Evolutionary conservation across 2,888 invertebrate species (phyloP).

Genomic region (Thyatira batis): DNA sequence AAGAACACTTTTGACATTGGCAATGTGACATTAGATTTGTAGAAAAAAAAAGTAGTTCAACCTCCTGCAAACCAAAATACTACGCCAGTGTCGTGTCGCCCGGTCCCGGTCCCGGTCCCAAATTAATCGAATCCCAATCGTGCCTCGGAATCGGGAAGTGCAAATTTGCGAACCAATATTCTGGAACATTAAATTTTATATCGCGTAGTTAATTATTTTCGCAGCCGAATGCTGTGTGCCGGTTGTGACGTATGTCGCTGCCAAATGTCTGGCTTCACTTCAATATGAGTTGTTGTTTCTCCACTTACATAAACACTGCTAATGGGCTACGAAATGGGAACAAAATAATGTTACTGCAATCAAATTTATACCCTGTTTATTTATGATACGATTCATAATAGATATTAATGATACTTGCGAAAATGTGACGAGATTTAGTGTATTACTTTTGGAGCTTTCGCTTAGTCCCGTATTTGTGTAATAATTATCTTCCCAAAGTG

Average conservation of each 20-base stretch:
- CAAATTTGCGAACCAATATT: constrained; percentile 22
- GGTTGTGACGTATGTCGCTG: not conserved
- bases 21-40: too few species aligned
- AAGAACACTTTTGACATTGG: too few species aligned
- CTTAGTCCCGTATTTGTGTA: too few species aligned
- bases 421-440: too few species aligned
- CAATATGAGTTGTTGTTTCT: not conserved
- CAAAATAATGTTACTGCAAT: not conserved
- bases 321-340: not conserved
- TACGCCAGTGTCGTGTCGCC: not conserved
- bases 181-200: constrained; percentile 21
- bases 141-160: constrained; percentile 11
- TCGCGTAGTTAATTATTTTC: not conserved
- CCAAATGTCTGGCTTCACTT: not conserved
- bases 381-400: not conserved
- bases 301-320: not conserved
- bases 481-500: too few species aligned
- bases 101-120: constrained; percentile 3
- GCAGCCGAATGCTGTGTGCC: not conserved
- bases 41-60: too few species aligned
- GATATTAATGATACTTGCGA: too few species aligned
- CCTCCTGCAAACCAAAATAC: not conserved
- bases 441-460: too few species aligned
- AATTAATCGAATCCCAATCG: constrained; percentile 16
- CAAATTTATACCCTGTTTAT: not conserved